Evolutionary conservation across 2,797 vertebrate species (phyloP).

Genomic region (Poecilia wingei): DNA sequence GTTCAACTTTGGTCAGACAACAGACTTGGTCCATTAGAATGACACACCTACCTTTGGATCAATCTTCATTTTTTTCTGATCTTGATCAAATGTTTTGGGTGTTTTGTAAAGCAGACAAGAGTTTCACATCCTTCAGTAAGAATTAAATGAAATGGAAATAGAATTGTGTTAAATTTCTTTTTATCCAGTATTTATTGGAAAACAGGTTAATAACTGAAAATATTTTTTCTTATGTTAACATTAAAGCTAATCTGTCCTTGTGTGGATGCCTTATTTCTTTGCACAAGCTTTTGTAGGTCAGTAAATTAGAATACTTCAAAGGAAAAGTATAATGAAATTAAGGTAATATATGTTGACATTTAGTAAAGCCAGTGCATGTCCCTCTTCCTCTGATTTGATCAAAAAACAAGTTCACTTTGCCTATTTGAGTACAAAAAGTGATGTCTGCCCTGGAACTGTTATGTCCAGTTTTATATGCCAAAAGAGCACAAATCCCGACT

Average conservation of each 20-base stretch:
- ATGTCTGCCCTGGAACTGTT: conserved; percentile 54
- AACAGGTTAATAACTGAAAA: not conserved
- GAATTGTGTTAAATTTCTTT: not conserved
- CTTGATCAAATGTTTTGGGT: not conserved
- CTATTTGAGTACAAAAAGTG: conserved; percentile 37
- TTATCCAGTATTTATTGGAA: not conserved
- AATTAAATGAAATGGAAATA: not conserved
- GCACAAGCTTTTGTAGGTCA: conserved; percentile 4
- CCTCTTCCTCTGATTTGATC: conserved; percentile 37
- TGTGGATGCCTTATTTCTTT: not conserved
- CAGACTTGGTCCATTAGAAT: not conserved
- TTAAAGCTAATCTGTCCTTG: not conserved
- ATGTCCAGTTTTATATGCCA: conserved; percentile 50
- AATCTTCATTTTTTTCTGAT: not conserved
- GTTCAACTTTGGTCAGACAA: not conserved
- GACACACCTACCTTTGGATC: not conserved
- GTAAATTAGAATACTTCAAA: conserved; percentile 32
- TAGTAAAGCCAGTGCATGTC: conserved; percentile 34
- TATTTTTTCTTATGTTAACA: not conserved
- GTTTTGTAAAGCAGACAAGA: not conserved
- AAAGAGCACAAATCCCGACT: conserved; percentile 35
- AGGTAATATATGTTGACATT: conserved; percentile 62
- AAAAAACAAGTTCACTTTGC: conserved; percentile 52
- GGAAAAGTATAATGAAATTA: conserved; percentile 39
- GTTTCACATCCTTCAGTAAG: not conserved